Evolutionary conservation across 2,888 invertebrate species (phyloP).

Genomic region (Idaea straminata): DNA sequence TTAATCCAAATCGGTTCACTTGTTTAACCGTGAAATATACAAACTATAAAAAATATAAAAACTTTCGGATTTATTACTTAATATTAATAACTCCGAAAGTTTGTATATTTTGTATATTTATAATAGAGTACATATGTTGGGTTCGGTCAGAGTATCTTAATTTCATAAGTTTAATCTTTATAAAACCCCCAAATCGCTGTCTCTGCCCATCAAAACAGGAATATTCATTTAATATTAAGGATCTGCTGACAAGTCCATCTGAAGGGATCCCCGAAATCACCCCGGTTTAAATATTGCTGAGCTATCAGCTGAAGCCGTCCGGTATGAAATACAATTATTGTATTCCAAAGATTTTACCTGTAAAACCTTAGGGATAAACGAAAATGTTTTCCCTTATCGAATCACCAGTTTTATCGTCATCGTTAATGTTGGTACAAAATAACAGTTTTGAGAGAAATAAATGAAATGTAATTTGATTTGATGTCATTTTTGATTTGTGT

Average conservation of each 20-base stretch:
- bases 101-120: too few relatives aligned
- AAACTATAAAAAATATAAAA: too few relatives aligned
- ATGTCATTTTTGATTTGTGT: too few relatives aligned
- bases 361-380: not conserved
- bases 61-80: too few relatives aligned
- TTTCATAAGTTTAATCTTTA: not conserved
- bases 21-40: too few relatives aligned
- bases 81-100: too few relatives aligned
- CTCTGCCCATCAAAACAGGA: not conserved
- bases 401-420: not conserved
- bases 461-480: too few relatives aligned
- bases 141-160: too few relatives aligned
- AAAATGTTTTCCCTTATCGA: not conserved
- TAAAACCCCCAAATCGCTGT: not conserved
- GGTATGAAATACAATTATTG: slow-evolving; percentile 4
- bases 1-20: too few relatives aligned
- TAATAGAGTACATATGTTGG: too few relatives aligned
- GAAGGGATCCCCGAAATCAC: slow-evolving; percentile 20
- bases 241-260: slow-evolving; percentile 11
- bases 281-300: slow-evolving; percentile 56
- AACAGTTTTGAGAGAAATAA: not conserved
- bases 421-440: not conserved
- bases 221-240: slow-evolving; percentile 20
- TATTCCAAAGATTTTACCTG: not conserved
- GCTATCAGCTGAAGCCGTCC: slow-evolving; percentile 35